Base-by-base conservation (phyloP, 2,797 vertebrate genomes). In the Acanthis flammea region DNA sequence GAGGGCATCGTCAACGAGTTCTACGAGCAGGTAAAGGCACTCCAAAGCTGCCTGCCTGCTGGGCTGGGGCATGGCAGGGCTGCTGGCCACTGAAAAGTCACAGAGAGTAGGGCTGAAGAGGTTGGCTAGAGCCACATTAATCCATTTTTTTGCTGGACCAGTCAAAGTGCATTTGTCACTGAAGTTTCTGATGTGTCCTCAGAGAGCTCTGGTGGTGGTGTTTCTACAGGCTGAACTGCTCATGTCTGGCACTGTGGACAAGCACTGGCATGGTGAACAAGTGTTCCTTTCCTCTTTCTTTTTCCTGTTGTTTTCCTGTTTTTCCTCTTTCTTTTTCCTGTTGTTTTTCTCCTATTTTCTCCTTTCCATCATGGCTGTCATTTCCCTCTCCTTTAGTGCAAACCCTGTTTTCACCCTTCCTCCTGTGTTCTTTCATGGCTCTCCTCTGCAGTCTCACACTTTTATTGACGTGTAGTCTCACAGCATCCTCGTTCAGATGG, bases 1-100 rank as follows among this genome's bases (percentile, higher is more conserved):
- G 98, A 99, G 85, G 99, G 99, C 95, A 99, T 99, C 8, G 99
- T 99, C 96, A 99, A 99, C 51, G 99, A 99, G 97, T 99, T 99
- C 97, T 99, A 99, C 42, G 98, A 99, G 50, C 99, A 99, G 99
- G 99, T 99, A 95, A 96, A 15, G 31, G 25, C 30, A 12, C 10
- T 51, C 47, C 70, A 33, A 13, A 31, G 44, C 54, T 85, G 24
- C 28, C 3, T 39, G 16, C 14, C 61, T 37, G 47, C 7, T 75
- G 13, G 19, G 66, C 45, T 77, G 54, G 19, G 48, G 27, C 23
- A 2, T 19, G 57, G 1, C 4, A 6, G 19, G 19, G 27, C 50
- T 45, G 48, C 13, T n/a, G 51, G 6, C 39, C 23, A 41, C 12
- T 42, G 58, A 54, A 61, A 54, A 33, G 37, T 44, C 25, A 30